Base-by-base conservation (phyloP, 1,140 invertebrate genomes). In the Riptortus pedestris region DNA sequence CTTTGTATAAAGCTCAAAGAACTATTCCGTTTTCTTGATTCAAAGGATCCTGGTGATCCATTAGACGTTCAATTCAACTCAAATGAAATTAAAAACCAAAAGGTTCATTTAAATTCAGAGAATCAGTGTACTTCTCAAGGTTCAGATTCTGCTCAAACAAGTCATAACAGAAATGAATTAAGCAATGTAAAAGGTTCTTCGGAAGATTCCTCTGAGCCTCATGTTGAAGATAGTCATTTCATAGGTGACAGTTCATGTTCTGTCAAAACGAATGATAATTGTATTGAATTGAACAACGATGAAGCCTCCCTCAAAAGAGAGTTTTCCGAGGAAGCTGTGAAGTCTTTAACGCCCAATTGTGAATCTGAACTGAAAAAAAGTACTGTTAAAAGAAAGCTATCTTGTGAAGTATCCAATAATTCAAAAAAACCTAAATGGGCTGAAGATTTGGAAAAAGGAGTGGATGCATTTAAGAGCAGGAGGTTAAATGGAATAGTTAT, bases 401-500 rank as follows among this genome's bases (percentile, higher is more conserved):
- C 16, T 16, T 48, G 43, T 52, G 47, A 65, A n/a, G 47, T 64
- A 33, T 64, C 68, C 26, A 29, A 38, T 16, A 47, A 55, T 29
- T 57, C 63, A 1, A 83, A 84, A 67, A 82, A 79, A 70, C 80
- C 81, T 14, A 81, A 77, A 72, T 86, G 84, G 82, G 77, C 83
- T 45, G 70, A 79, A 65, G 83, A 86, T 45, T 86, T 85, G 65
- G 79, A 83, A 68, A 74, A 73, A 26, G 84, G 84, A 5, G 75
- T 78, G 4, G 72, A 76, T 24, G 67, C 85, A 43, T 74, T 88
- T 38, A 75, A 75, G 58, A 55, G 65, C 38, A 69, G 71, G 22
- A 83, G 86, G 73, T 83, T 89, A 67, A 86, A 93, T 75, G 85
- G 86, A 29, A 74, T 97, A 18, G 79, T 91, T 18, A 81, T 96